Evolutionary conservation across 2,888 invertebrate species (phyloP).

Genomic region (Spatulosminthurus flaviceps): DNA sequence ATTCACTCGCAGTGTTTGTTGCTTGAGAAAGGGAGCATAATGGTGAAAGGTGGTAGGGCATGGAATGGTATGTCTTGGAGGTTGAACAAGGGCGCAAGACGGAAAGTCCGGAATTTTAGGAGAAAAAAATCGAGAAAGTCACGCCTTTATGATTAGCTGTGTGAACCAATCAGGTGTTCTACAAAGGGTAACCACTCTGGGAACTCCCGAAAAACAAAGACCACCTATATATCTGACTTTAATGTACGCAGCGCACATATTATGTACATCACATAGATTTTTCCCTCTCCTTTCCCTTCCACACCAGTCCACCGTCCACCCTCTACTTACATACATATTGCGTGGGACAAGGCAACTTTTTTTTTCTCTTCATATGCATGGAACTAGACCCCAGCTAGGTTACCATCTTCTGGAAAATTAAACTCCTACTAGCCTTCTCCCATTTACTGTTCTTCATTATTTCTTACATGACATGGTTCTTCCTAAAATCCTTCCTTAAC

Average conservation of each 20-base stretch:
- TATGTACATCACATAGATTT: slow-evolving; percentile 24
- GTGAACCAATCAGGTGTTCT: slow-evolving; percentile 64
- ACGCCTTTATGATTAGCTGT: slow-evolving; percentile 64
- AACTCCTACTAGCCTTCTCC: neutral
- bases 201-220: slow-evolving; percentile 63
- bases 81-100: slow-evolving; percentile 50
- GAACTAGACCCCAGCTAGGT: neutral
- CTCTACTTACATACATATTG: neutral
- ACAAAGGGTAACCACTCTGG: slow-evolving; percentile 60
- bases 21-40: slow-evolving; percentile 33
- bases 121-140: slow-evolving; percentile 57
- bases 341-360: neutral
- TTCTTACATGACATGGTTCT: neutral
- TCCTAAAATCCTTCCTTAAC: too few species aligned
- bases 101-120: slow-evolving; percentile 50
- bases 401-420: neutral
- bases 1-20: slow-evolving; percentile 22
- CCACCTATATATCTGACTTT: slow-evolving; percentile 54
- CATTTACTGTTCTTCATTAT: neutral
- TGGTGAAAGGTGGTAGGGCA: slow-evolving; percentile 49
- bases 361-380: neutral
- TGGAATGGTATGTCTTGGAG: slow-evolving; percentile 47
- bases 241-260: slow-evolving; percentile 45
- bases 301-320: neutral
- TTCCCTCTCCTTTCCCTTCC: neutral